These are phyloP conservation scores for Coleophora deauratella DNA, from an alignment of 2,888 invertebrate genomes.

Conservation along the genomic window DNA sequence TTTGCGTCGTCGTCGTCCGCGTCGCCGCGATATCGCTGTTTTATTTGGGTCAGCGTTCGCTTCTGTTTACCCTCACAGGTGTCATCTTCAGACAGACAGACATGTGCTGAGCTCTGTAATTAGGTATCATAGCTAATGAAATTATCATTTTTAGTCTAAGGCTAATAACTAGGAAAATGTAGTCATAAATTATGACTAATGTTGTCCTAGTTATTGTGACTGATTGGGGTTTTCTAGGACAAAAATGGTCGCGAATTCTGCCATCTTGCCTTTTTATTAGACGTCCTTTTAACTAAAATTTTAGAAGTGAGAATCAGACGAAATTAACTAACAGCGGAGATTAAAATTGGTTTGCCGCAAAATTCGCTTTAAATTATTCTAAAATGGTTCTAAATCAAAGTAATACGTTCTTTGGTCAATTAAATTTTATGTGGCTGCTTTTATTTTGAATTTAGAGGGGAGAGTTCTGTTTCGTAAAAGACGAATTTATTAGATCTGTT, in stretches of 20 bases:
- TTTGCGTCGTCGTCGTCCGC: slow-evolving; percentile 21
- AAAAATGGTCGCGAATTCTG: too few relatives aligned
- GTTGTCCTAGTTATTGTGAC: too few relatives aligned
- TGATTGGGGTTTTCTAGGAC: too few relatives aligned
- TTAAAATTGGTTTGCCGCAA: slow-evolving; percentile 50
- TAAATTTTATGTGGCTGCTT: slow-evolving; percentile 19
- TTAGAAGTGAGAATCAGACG: slow-evolving; percentile 44
- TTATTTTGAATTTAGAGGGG: too few relatives aligned
- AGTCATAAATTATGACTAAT: too few relatives aligned
- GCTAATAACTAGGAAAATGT: too few relatives aligned
- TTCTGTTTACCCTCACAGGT: neutral
- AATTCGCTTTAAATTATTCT: slow-evolving; percentile 38
- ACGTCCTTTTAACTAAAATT: slow-evolving; percentile 47
- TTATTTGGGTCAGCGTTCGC: slow-evolving; percentile 48
- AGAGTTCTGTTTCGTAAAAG: neutral
- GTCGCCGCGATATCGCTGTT: slow-evolving; percentile 28
- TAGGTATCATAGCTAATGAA: slow-evolving; percentile 23
- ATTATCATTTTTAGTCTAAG: too few relatives aligned
- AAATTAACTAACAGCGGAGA: slow-evolving; percentile 59
- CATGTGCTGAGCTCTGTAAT: too few relatives aligned
- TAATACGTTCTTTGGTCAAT: slow-evolving; percentile 54
- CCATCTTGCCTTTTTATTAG: too few relatives aligned
- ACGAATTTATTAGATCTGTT: neutral
- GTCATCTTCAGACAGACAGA: neutral
- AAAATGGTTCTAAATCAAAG: slow-evolving; percentile 61